Base-by-base conservation (phyloP, 2,113 vertebrate species). In the Heloderma charlesbogerti region DNA sequence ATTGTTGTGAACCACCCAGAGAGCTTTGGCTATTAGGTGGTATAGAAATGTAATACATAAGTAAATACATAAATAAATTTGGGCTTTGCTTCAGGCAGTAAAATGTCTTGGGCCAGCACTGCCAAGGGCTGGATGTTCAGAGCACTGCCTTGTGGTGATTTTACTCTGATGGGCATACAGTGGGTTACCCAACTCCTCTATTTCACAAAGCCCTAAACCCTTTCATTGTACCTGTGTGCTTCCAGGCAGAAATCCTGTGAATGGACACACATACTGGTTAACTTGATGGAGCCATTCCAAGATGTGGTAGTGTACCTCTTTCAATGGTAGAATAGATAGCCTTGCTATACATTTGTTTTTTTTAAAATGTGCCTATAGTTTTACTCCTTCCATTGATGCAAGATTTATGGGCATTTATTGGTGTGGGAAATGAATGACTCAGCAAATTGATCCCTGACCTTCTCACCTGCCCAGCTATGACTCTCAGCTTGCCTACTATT, bases 361-460 rank as follows among this genome's bases (percentile, higher is more conserved):
- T 45, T 86, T 43, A 63, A 5, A 40, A 29, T 87, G 34, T 4
- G 0, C 54, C 6, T 51, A 31, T 54, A n/a, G 37, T 77, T 48
- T 48, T 91, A 88, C 22, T 0, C 0, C 1, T 86, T 86, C 29
- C 84, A 78, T 89, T 93, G 84, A 85, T 93, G 45, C 2, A 43
- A 85, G 93, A 94, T 96, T 93, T 93, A 80, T 93, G 90, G 45
- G 86, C 77, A 94, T 93, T 95, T 91, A 90, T 94, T 94, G 48
- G 91, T 90, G 90, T 89, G 90, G 93, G 94, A 91, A 81, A 88
- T 27, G 7, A 94, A 89, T 16, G 48, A 91, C 89, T 92, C 71
- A 57, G 92, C 88, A 92, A 92, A 90, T 88, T 90, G 82, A 89
- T 88, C 18, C 45, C 71, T 84, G 93, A 94, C 92, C 93, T 96